Conservation (phyloP, 2,797 vertebrate species). For the Lithobates sylvaticus region DNA sequence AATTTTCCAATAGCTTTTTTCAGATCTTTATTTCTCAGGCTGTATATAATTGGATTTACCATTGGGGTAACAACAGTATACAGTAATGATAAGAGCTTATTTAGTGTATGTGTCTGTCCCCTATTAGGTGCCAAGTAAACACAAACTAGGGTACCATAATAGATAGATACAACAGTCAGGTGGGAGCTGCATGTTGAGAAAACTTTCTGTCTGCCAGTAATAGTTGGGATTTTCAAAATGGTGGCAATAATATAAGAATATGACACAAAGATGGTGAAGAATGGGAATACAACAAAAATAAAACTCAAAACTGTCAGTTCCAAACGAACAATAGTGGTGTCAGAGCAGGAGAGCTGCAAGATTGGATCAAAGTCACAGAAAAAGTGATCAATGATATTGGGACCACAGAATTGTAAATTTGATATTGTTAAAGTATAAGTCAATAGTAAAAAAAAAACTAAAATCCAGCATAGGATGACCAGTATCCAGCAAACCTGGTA, state of each 20-base stretch:
- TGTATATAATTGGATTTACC: not conserved
- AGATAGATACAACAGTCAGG: not conserved
- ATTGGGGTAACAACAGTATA: not conserved
- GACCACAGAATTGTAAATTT: not conserved
- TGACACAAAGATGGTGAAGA: not conserved
- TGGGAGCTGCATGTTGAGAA: not conserved
- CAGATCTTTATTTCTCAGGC: not conserved
- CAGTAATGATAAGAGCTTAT: not conserved
- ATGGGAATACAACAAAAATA: not conserved
- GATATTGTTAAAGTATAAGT: not conserved
- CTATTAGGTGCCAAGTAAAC: not conserved
- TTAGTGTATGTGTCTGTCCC: not conserved
- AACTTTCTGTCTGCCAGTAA: not conserved
- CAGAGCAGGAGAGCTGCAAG: not conserved
- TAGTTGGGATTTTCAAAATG: not conserved
- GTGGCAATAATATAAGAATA: not conserved
- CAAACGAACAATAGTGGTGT: not conserved
- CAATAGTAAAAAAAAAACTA: not conserved
- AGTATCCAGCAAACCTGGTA: not conserved
- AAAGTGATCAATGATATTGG: not conserved
- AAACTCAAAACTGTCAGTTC: not conserved
- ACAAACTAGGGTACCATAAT: not conserved
- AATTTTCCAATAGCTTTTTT: not conserved
- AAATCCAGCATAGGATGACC: not conserved
- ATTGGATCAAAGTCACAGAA: not conserved